Evolutionary conservation across 92 coral and sea anemone genomes (phyloP).

Genomic region (Parazoanthus darwini): DNA sequence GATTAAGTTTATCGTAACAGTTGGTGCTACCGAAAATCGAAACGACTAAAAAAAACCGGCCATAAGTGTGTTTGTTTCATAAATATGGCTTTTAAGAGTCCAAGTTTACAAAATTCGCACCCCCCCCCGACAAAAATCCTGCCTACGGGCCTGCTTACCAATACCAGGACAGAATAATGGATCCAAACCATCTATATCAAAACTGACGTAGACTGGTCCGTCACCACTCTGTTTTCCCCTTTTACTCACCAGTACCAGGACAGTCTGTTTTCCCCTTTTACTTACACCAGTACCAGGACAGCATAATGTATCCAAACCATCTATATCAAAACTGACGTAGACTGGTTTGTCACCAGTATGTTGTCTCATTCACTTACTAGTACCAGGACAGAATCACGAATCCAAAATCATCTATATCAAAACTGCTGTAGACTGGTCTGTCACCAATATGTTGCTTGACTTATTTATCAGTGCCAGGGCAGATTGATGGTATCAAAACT

Average conservation of each 20-base stretch:
- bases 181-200: constrained; percentile 62
- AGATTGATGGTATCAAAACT: constrained; percentile 60
- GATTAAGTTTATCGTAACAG: no score
- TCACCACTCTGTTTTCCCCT: no score
- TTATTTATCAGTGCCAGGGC: constrained; percentile 54
- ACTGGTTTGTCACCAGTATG: constrained; percentile 50
- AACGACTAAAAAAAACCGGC: no score
- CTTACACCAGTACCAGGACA: constrained; percentile 23
- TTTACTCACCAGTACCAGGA: no score
- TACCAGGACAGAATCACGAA: constrained; percentile 69
- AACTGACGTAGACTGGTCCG: constrained; percentile 59
- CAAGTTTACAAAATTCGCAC: no score
- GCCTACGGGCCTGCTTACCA: no score
- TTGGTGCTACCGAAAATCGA: no score
- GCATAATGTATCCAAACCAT: constrained; percentile 50
- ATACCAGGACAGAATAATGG: constrained; percentile 72
- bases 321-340: constrained; percentile 57
- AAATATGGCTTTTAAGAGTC: no score
- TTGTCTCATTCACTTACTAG: constrained; percentile 49
- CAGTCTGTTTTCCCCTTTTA: no score
- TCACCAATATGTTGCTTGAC: constrained; percentile 66
- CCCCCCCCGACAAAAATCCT: no score
- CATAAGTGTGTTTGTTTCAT: no score
- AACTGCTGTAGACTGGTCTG: constrained; percentile 61
- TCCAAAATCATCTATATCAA: constrained; percentile 59